Evolutionary conservation across 2,113 vertebrate species (phyloP), one percentile per base, ranked within the genome.

Genomic region (Dipodomys spectabilis): DNA sequence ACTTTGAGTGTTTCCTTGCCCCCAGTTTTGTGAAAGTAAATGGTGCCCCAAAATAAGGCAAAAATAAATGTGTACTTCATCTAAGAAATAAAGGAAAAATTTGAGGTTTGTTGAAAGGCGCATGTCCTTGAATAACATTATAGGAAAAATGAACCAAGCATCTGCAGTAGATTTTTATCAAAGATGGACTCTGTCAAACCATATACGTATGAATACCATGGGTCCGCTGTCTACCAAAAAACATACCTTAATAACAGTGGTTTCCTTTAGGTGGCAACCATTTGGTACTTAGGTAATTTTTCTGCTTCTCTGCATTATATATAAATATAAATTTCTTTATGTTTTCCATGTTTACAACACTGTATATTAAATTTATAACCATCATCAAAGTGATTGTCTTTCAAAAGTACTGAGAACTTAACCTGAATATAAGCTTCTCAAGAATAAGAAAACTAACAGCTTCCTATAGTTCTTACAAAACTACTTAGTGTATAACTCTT

Each of bases 291-390:
- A 86, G 81, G 91, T 94, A 57, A 57, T 92, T 82, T 69, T 93
- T 45, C 65, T 32, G 15, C 15, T 57, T 88, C 35, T 88, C 23
- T 90, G 11, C 77, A 49, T 39, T 94, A 93, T 75, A 23, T 18
- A 8, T 79, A 75, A 68, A 92, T 30, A 72, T 45, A 35, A 2
- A 80, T 20, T 77, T 45, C 71, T 25, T 82, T 57, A 81, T 20
- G 11, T 39, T 78, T 89, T 64, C 39, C 53, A 35, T 75, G 91
- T 88, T 96, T 89, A 81, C 16, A 80, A 80, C n/a, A 89, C 86
- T 94, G 72, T 60, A 1, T 49, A 86, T 4, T 84, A 67, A 45
- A 89, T 62, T 28, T 79, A 71, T 80, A 77, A 78, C 78, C 49
- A 73, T 23, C 65, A 57, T 91, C 68, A 87, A 86, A 92, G 57